Conservation (phyloP, 23 tunicate species). For the Clavelina lepadiformis region DNA sequence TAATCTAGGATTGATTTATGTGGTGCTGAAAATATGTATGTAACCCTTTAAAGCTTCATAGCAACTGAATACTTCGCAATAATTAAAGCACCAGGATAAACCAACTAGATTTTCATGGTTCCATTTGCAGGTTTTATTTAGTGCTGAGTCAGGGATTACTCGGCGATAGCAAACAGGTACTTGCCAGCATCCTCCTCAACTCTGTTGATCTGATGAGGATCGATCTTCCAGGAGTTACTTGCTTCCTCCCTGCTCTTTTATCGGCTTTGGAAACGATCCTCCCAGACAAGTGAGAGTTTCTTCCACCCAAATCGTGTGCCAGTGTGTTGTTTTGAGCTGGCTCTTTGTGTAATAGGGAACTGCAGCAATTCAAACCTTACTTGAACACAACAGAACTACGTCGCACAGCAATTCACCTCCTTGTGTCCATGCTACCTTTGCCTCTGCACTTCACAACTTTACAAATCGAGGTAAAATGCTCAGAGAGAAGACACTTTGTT, state of each 20-base stretch:
- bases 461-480: slow-evolving; percentile 50
- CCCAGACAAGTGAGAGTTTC: slow-evolving; percentile 88
- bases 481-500: too few relatives aligned
- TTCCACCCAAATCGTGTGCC: too few relatives aligned
- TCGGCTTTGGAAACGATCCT: slow-evolving; percentile 78
- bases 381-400: slow-evolving; percentile 53
- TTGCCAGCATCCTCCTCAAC: slow-evolving; percentile 77
- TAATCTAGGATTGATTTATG: too few relatives aligned
- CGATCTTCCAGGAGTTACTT: slow-evolving; percentile 94
- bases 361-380: slow-evolving; percentile 68
- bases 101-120: too few relatives aligned
- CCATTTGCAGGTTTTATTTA: slow-evolving; percentile 81
- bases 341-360: too few relatives aligned
- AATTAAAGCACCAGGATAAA: too few relatives aligned
- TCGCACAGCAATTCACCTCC: slow-evolving; percentile 73
- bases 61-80: too few relatives aligned
- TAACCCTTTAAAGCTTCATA: too few relatives aligned
- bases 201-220: slow-evolving; percentile 79
- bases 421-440: slow-evolving; percentile 84
- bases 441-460: slow-evolving; percentile 73
- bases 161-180: slow-evolving; percentile 76
- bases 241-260: slow-evolving; percentile 61
- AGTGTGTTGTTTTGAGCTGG: too few relatives aligned
- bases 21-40: too few relatives aligned
- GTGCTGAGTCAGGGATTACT: slow-evolving; percentile 74